Conservation (phyloP, 2,113 vertebrate genomes). For the Nettapus auritus region DNA sequence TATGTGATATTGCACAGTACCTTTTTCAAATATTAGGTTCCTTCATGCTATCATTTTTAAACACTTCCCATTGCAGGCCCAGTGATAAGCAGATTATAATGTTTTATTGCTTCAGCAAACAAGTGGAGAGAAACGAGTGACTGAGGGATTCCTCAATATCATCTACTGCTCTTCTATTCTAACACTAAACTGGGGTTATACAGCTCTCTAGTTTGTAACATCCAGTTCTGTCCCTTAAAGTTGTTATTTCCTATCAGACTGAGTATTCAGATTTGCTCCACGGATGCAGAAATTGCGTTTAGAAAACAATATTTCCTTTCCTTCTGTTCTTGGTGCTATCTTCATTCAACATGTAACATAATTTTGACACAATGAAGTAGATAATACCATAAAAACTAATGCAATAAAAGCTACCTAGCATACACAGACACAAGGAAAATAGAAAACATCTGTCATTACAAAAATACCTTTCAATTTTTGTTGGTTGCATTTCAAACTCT, state of each 20-base stretch:
- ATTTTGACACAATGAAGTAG: conserved; percentile 4
- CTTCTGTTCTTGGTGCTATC: background rate
- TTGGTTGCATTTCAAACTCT: background rate
- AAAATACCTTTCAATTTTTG: background rate
- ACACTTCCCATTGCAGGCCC: background rate
- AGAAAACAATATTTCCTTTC: conserved; percentile 32
- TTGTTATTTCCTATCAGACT: background rate
- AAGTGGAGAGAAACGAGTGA: background rate
- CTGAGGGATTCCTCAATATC: background rate
- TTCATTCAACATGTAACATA: background rate
- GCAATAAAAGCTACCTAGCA: background rate
- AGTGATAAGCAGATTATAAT: background rate
- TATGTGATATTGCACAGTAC: background rate
- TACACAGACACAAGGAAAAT: background rate
- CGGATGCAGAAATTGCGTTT: conserved; percentile 33
- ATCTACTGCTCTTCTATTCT: background rate
- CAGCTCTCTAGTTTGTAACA: background rate
- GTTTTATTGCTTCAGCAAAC: background rate
- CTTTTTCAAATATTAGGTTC: background rate
- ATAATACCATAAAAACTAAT: background rate
- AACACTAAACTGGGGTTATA: background rate
- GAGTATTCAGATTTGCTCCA: conserved; percentile 5
- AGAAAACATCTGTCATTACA: background rate
- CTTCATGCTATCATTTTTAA: background rate
- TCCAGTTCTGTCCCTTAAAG: conserved; percentile 5